Evolutionary conservation across 1,140 invertebrate species (phyloP).

Genomic region (Whitmania pigra): DNA sequence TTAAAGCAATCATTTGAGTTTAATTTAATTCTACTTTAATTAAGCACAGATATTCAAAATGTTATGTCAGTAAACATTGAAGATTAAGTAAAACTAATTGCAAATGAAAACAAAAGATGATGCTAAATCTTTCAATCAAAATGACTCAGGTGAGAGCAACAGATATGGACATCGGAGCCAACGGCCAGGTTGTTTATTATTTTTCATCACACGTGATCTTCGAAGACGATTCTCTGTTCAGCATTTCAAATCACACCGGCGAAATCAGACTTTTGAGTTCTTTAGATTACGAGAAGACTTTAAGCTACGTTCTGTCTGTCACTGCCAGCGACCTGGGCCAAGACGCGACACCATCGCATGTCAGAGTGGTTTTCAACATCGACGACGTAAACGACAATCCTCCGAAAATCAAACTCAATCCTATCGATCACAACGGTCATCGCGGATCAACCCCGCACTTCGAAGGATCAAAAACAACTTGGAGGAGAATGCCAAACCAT

Average conservation of each 20-base stretch:
- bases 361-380: constrained; percentile 42
- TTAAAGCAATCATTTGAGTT: too few relatives aligned
- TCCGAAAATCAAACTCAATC: constrained; percentile 23
- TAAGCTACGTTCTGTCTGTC: constrained; percentile 19
- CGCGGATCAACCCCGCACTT: constrained; percentile 30
- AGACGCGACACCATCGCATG: constrained; percentile 15
- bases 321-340: constrained; percentile 22
- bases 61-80: constrained; percentile 37
- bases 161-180: constrained; percentile 35
- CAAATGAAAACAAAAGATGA: constrained; percentile 61
- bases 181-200: constrained; percentile 52
- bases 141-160: constrained; percentile 62
- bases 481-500: constrained; percentile 47
- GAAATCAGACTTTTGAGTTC: constrained; percentile 9
- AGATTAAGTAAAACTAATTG: constrained; percentile 42
- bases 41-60: constrained; percentile 25
- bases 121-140: constrained; percentile 67
- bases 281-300: constrained; percentile 19
- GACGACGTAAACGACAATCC: constrained; percentile 44
- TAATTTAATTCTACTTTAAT: too few relatives aligned
- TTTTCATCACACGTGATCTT: constrained; percentile 47
- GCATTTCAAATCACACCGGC: constrained; percentile 18
- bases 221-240: constrained; percentile 17
- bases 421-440: constrained; percentile 34
- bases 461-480: constrained; percentile 4